These are phyloP conservation scores for Cichladusa arquata DNA, from an alignment of 2,113 vertebrate genomes.

Conservation along the genomic window DNA sequence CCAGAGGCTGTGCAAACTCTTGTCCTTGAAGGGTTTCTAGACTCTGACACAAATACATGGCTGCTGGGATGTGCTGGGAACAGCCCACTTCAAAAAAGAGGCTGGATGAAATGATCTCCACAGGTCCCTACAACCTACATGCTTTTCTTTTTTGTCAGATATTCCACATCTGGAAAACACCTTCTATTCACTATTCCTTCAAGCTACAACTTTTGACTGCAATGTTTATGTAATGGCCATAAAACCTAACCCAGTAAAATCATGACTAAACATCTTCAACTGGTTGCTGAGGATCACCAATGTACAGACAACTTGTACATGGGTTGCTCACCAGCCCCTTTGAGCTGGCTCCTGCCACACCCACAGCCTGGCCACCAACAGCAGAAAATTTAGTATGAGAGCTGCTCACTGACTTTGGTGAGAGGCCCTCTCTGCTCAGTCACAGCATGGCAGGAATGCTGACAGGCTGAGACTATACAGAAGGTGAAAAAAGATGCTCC, in stretches of 20 bases:
- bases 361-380: not conserved
- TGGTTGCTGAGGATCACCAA: not conserved
- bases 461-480: not conserved
- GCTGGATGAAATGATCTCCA: not conserved
- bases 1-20: not conserved
- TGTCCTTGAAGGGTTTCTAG: not conserved
- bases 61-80: not conserved
- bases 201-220: not conserved
- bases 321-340: not conserved
- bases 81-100: not conserved
- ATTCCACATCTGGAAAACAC: not conserved
- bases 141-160: not conserved
- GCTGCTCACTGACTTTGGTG: not conserved
- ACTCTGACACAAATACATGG: rapidly evolving
- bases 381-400: not conserved
- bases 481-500: not conserved
- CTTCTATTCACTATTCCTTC: not conserved
- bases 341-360: not conserved
- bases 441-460: not conserved
- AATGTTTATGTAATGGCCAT: not conserved
- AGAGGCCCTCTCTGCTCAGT: not conserved
- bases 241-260: not conserved
- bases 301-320: not conserved
- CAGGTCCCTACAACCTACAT: not conserved
- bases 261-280: not conserved